These are phyloP conservation scores for Grantiella picta DNA, from an alignment of 2,113 vertebrate genomes.

Conservation along the genomic window DNA sequence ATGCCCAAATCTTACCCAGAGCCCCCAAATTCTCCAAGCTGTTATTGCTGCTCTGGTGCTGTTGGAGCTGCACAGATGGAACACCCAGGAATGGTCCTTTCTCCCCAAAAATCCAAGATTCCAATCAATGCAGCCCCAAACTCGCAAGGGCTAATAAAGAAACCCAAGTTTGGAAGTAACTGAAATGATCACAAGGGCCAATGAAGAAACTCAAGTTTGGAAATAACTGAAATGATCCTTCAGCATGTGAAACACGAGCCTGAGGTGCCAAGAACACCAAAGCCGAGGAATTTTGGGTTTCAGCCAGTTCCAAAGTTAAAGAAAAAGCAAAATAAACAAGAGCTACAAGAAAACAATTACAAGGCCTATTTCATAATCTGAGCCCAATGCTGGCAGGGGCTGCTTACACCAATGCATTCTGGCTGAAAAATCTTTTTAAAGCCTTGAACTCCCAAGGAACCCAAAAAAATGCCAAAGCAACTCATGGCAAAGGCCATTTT, in stretches of 20 bases:
- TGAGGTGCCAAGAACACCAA: not conserved
- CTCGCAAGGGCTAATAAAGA: not conserved
- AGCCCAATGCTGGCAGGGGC: not conserved
- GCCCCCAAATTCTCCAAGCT: not conserved
- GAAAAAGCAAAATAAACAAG: slow-evolving; percentile 9
- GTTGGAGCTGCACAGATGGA: not conserved
- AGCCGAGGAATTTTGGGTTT: not conserved
- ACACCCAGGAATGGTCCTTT: not conserved
- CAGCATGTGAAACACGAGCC: not conserved
- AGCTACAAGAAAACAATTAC: slow-evolving; percentile 4
- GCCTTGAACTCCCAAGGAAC: not conserved
- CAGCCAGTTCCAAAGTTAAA: not conserved
- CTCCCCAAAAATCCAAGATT: not conserved
- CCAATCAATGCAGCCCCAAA: not conserved
- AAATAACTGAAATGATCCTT: not conserved
- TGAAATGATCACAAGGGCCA: not conserved
- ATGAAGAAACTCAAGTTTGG: not conserved
- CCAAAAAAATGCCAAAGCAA: not conserved
- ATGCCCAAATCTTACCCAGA: not conserved
- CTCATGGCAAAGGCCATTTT: not conserved
- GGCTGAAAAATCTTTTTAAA: not conserved
- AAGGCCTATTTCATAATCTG: not conserved
- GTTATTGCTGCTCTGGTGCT: not conserved
- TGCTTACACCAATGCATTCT: not conserved
- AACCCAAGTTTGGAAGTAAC: not conserved